phyloP scores from a whole-genome alignment of 2,888 invertebrate genomes.

The Norana najaformis region DNA sequence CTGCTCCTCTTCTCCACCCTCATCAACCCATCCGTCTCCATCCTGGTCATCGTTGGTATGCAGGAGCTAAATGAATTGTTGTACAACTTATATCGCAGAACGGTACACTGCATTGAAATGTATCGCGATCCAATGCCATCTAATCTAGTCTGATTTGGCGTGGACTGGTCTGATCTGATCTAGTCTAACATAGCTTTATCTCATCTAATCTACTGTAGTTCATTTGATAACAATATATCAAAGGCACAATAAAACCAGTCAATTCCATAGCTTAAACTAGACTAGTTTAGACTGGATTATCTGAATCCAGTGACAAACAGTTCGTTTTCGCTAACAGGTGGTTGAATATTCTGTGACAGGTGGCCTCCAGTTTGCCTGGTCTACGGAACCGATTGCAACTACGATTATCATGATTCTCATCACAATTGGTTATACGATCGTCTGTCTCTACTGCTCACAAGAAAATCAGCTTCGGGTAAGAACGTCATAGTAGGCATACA shows the following conservation, averaged over 20 bases:
- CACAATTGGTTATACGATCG: constrained; percentile 44
- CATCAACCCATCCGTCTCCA: constrained; percentile 38
- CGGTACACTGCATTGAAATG: no score
- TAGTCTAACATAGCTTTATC: no score
- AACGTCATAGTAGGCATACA: background rate
- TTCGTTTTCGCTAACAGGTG: background rate
- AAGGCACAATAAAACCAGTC: no score
- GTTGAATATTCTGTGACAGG: constrained; percentile 44
- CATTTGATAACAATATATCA: no score
- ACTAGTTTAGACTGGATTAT: background rate
- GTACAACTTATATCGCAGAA: no score
- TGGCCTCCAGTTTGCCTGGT: constrained; percentile 52
- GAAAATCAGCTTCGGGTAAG: constrained; percentile 50
- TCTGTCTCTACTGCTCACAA: constrained; percentile 49
- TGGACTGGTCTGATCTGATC: no score
- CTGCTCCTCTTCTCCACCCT: constrained; percentile 53
- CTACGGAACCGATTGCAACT: constrained; percentile 41
- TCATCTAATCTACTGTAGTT: no score
- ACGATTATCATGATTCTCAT: constrained; percentile 47
- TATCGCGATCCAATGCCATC: no score
- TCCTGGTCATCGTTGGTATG: constrained; percentile 39
- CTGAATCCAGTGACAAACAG: no score
- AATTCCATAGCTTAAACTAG: no score
- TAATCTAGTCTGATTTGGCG: no score
- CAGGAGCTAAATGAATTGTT: background rate